Conservation (phyloP, 2,888 invertebrate genomes). For the Colletes collaris region DNA sequence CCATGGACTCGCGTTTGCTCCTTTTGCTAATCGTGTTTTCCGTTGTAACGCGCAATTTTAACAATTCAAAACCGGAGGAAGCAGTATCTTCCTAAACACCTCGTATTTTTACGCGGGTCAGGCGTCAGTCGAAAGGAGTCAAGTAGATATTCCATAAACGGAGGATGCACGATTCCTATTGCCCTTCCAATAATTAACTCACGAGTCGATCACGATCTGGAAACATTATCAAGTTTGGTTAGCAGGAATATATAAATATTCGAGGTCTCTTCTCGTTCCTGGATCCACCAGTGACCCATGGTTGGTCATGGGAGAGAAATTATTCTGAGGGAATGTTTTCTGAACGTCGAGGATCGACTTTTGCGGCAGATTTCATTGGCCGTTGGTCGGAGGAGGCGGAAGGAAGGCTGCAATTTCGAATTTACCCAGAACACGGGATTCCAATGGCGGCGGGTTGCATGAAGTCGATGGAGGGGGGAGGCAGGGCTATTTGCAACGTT, state of each 20-base stretch:
- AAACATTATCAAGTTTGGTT: too few relatives aligned
- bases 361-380: constrained; percentile 16
- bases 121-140: too few relatives aligned
- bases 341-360: not conserved
- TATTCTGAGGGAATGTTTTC: not conserved
- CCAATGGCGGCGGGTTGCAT: not conserved
- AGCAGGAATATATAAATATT: too few relatives aligned
- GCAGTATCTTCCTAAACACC: too few relatives aligned
- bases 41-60: not conserved
- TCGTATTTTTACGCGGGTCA: too few relatives aligned
- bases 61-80: not conserved
- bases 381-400: not conserved
- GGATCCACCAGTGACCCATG: not conserved
- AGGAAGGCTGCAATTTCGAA: constrained; percentile 36
- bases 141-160: too few relatives aligned
- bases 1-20: not conserved
- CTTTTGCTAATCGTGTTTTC: not conserved
- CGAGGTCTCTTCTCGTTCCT: too few relatives aligned
- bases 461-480: too few relatives aligned
- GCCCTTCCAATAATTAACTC: too few relatives aligned
- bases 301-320: not conserved
- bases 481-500: constrained; percentile 36
- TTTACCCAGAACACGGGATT: constrained; percentile 29
- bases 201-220: too few relatives aligned
- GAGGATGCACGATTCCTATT: too few relatives aligned